Evolutionary conservation across 2,888 invertebrate genomes (phyloP), one percentile per base, ranked within the genome.

Genomic region (Dysmachus trigonus): DNA sequence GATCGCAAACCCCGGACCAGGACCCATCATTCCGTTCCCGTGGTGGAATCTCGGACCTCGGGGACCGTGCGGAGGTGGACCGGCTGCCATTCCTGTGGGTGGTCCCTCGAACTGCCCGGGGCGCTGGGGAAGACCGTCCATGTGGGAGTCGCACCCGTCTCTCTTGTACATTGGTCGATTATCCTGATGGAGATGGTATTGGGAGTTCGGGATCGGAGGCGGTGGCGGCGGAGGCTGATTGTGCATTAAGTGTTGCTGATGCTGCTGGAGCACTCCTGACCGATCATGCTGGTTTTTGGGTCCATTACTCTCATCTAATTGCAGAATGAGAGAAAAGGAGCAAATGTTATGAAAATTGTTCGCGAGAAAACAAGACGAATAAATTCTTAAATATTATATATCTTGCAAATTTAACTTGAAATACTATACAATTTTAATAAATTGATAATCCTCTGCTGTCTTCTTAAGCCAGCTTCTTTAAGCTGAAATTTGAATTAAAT

Each of bases 291-390:
- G 85, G 5, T 51, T 30, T 83, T 87, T 85, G 18, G 51, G 79
- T 15, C 85, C 82, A 47, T 22, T 82, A 51, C 41, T 87, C 86
- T 87, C 87, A 87, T 86, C 87, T 87, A 72, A 71, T 86, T 81
- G 18, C 35, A 53, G 27, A 82, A 27, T 62, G 62, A 82, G 62
- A 82, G 81, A 82, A 53, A 53, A 82, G 22, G 31, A 18, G 35
- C 47, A 33, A 41, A n/a, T 30, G 51, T 51, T 30, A 35, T 41
- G 62, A 62, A 62, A 62, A 62, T 22, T 1, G 27, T 27, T 62
- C 27, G 2, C 22, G 10, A 27, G 0, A 27, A 22, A 10, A 27
- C 2, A 2, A 22, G 8, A 27, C 7, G 62, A 22, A 10, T 27
- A 62, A 22, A 62, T 62, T n/a, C 62, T 62, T 62, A 62, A 27